Conservation (phyloP, 2,113 vertebrate species). For the Notarius lentiginosus region DNA sequence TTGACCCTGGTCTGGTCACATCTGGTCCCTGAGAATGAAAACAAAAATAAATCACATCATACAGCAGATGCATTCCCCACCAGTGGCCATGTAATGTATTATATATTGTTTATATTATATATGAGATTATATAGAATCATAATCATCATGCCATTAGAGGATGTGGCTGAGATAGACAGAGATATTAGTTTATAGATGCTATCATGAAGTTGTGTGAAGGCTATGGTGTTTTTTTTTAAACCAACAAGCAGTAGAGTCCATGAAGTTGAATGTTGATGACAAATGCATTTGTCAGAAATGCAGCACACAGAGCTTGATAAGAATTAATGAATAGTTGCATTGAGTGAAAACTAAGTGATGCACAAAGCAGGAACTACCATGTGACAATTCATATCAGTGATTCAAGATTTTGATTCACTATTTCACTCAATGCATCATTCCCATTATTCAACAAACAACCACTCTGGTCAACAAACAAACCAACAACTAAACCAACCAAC, state of each 20-base stretch:
- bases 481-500: not conserved
- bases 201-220: not conserved
- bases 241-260: not conserved
- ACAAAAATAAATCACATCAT: slow-evolving; percentile 36
- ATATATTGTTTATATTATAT: slow-evolving; percentile 7
- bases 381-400: not conserved
- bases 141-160: not conserved
- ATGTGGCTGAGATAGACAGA: not conserved
- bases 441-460: not conserved
- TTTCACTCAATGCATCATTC: not conserved
- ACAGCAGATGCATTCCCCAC: slow-evolving; percentile 32
- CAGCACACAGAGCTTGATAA: not conserved
- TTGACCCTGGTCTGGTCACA: slow-evolving; percentile 42
- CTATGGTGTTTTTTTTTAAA: not conserved
- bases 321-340: not conserved
- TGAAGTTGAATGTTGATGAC: not conserved
- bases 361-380: not conserved
- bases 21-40: slow-evolving; percentile 34
- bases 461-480: not conserved
- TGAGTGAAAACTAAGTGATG: not conserved
- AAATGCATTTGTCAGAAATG: not conserved
- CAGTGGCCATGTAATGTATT: slow-evolving; percentile 29
- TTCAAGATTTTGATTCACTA: not conserved
- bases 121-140: slow-evolving; percentile 6
- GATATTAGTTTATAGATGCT: not conserved